A percentile compares a stretch with the other conserved stretches of the same genome.
phyloP scores from a whole-genome alignment of 2,113 vertebrate species.

The Bos indicus region DNA sequence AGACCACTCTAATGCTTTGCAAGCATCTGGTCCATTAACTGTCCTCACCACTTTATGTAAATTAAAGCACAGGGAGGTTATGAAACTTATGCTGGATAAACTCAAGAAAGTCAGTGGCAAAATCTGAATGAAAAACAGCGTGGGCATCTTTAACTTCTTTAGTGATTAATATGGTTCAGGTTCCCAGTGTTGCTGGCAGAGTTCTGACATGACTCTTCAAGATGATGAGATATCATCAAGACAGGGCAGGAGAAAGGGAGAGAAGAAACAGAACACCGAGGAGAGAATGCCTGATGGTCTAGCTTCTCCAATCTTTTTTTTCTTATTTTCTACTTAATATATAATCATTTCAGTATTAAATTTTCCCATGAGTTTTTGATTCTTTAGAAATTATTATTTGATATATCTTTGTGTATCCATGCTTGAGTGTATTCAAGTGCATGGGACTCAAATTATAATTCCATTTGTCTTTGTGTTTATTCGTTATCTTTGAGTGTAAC shows the following conservation, averaged over 20 bases:
- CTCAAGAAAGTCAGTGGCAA: background rate
- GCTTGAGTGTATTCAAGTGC: background rate
- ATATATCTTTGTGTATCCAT: background rate
- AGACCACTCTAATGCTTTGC: background rate
- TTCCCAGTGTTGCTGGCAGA: background rate
- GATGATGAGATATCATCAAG: background rate
- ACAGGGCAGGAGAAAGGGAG: background rate
- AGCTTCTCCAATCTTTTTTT: background rate
- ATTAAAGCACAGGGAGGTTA: background rate
- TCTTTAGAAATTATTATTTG: background rate
- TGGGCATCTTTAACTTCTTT: background rate
- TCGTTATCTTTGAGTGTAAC: background rate
- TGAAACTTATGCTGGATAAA: background rate
- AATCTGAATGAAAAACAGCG: background rate
- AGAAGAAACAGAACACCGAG: background rate
- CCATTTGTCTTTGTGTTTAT: background rate
- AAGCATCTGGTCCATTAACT: background rate
- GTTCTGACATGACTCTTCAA: background rate
- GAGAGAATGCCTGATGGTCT: background rate
- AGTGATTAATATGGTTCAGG: background rate
- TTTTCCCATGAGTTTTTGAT: background rate
- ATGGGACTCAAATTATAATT: background rate
- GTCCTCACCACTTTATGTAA: background rate
- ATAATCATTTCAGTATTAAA: background rate
- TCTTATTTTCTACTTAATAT: background rate